Evolutionary conservation across 2,888 invertebrate genomes (phyloP).

Genomic region (Andrena minutula): DNA sequence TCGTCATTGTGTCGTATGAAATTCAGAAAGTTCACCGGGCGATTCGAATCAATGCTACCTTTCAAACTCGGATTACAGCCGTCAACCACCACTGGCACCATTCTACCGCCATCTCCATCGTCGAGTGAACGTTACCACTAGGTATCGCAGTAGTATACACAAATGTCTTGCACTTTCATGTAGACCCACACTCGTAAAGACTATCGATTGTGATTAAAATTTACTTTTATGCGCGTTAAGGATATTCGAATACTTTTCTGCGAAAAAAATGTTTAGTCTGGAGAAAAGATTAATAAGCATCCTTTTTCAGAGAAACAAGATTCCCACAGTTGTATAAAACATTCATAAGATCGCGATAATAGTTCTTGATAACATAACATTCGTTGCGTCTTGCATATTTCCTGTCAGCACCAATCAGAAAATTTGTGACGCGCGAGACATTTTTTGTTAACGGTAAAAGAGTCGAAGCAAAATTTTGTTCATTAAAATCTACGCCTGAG

Average conservation of each 20-base stretch:
- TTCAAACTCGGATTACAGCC: constrained; percentile 27
- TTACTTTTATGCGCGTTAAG: constrained; percentile 24
- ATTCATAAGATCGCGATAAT: no score
- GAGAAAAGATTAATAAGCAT: not conserved
- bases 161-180: constrained; percentile 6
- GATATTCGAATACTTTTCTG: constrained; percentile 8
- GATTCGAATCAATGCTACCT: constrained; percentile 18
- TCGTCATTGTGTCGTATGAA: not conserved
- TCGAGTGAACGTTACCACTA: constrained; percentile 61
- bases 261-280: not conserved
- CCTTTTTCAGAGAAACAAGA: no score
- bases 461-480: no score
- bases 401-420: no score
- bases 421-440: no score
- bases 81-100: constrained; percentile 46
- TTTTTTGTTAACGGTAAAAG: no score
- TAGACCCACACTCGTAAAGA: constrained; percentile 21
- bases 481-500: no score
- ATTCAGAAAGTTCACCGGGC: not conserved
- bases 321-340: no score
- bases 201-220: constrained; percentile 57
- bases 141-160: constrained; percentile 53
- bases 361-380: no score
- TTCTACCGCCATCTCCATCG: constrained; percentile 66
- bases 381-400: no score